Conservation (phyloP, 1,140 invertebrate genomes). For the Anagrus nilaparvatae region DNA sequence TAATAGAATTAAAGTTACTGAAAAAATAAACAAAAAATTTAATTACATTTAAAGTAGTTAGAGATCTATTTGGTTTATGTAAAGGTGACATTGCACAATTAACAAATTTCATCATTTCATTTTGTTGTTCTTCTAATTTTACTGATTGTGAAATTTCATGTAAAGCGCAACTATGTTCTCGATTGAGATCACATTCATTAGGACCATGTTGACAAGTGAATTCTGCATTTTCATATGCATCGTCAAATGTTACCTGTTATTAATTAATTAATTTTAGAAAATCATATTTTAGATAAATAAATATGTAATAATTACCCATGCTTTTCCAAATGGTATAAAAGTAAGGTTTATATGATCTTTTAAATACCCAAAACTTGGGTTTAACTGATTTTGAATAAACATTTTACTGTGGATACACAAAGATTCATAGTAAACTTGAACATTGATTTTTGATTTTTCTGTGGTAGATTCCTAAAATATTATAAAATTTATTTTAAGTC, state of each 20-base stretch:
- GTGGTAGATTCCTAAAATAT: too few relatives aligned
- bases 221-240: too few relatives aligned
- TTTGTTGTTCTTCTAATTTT: conserved; percentile 29
- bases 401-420: conserved; percentile 64
- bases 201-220: conserved; percentile 60
- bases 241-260: too few relatives aligned
- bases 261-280: not conserved
- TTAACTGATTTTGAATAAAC: conserved; percentile 51
- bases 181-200: conserved; percentile 54
- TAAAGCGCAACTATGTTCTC: conserved; percentile 52
- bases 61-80: not conserved
- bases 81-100: conserved; percentile 43
- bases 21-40: not conserved
- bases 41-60: not conserved
- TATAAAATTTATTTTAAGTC: too few relatives aligned
- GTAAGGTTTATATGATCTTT: conserved; percentile 23
- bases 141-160: conserved; percentile 28
- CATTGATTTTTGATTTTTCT: conserved; percentile 21
- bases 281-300: not conserved
- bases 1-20: conserved; percentile 11
- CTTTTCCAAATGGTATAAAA: conserved; percentile 63
- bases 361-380: conserved; percentile 20
- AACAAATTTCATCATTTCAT: conserved; percentile 39
- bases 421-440: conserved; percentile 63
- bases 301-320: conserved; percentile 42